Evolutionary conservation across 2,797 vertebrate species (phyloP).

Genomic region (Danio albolineatus): DNA sequence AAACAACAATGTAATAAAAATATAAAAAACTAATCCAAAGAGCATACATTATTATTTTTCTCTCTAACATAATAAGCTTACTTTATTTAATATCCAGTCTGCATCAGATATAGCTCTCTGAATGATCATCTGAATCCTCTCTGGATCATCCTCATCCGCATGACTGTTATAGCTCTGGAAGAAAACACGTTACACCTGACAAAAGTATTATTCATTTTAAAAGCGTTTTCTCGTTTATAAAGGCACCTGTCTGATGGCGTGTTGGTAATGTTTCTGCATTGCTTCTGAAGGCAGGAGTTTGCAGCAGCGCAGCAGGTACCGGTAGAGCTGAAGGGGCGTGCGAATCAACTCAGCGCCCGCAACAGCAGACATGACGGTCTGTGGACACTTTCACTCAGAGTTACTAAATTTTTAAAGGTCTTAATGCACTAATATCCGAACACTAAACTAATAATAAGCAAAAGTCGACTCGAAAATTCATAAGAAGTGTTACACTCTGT

Average conservation of each 20-base stretch:
- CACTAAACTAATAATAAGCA: neutral
- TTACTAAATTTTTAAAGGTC: neutral
- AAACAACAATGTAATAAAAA: too few relatives aligned
- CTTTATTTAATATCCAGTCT: conserved; percentile 78
- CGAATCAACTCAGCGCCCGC: conserved; percentile 70
- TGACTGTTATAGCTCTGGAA: conserved; percentile 78
- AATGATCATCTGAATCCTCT: conserved; percentile 75
- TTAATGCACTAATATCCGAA: neutral
- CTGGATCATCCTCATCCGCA: conserved; percentile 74
- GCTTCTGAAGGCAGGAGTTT: conserved; percentile 66
- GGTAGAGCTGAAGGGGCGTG: conserved; percentile 76
- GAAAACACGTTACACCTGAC: neutral
- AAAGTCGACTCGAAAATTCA: neutral
- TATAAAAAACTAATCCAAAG: neutral
- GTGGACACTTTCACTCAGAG: neutral
- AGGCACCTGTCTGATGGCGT: conserved; percentile 77
- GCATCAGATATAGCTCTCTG: conserved; percentile 75
- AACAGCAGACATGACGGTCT: conserved; percentile 63
- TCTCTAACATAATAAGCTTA: conserved; percentile 49
- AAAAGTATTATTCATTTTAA: neutral
- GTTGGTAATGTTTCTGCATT: conserved; percentile 76
- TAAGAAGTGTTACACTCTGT: neutral
- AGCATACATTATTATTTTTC: neutral
- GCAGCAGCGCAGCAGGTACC: conserved; percentile 78
- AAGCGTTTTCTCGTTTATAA: neutral